Evolutionary conservation across 2,888 invertebrate genomes (phyloP), one percentile per base, ranked within the genome.

Genomic region (Harmothoe impar): DNA sequence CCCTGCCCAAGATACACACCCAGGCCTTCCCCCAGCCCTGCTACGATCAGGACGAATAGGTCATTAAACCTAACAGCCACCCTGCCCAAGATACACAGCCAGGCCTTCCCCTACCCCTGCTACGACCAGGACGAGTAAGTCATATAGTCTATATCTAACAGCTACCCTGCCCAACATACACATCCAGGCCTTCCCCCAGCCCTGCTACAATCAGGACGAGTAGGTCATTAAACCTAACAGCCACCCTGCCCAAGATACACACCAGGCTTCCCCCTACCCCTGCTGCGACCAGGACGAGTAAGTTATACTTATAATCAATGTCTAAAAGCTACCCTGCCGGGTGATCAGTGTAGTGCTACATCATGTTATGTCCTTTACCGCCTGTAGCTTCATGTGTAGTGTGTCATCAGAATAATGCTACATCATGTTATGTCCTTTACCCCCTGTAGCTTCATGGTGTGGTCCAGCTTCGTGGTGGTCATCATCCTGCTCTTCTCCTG

Each of bases 11-110:
- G 0, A 90, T 93, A 1, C 93, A 94, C 89, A 90, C 95, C 78
- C 94, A 96, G 90, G 96, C 96, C 93, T 94, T 96, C 91, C 96
- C 96, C 0, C 95, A 94, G 91, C 95, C 96, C 7, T 96, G 96
- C 90, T 95, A 95, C 91, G 93, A 93, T 29, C 91, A 94, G 51
- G 96, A 96, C 91, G 93, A 93, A 96, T 96, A 93, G 94, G 95
- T 93, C 15, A 31, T 25, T n/a, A n/a, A n/a, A n/a, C 54, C 54
- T 15, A 15, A 20, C 77, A 15, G 91, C 92, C 7, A 89, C 90
- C 29, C 25, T 90, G 17, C 94, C 95, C 25, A 90, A 93, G 0
- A 90, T 93, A 1, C 93, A 94, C 89, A 90, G 95, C 78, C 94
- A 96, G 90, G 96, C 96, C 93, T 94, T 96, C 91, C 96, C 96